Percentiles rank a stretch among this genome's conserved stretches.
These are phyloP conservation scores for Busseola fusca DNA, from an alignment of 2,888 invertebrate species.

Conservation along the genomic window DNA sequence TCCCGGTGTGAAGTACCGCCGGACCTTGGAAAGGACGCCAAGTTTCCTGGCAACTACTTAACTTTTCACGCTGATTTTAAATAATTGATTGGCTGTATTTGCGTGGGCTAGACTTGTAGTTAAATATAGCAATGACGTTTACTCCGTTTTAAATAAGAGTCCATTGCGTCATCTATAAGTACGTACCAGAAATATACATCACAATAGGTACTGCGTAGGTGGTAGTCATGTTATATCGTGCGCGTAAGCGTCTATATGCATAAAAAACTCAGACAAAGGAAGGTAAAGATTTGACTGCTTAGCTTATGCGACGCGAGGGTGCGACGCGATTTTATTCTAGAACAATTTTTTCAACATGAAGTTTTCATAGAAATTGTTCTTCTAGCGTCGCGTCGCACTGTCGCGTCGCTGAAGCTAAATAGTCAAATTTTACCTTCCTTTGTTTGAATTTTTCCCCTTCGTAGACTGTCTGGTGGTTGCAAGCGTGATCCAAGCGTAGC, in stretches of 20 bases:
- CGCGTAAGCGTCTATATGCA: not conserved
- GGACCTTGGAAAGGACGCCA: too few species aligned
- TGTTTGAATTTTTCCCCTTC: too few species aligned
- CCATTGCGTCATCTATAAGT: conserved; percentile 25
- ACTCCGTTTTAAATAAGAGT: conserved; percentile 24
- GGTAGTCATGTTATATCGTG: not conserved
- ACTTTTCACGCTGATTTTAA: too few species aligned
- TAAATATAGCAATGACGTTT: conserved; percentile 26
- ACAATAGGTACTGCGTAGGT: not conserved
- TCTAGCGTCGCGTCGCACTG: not conserved
- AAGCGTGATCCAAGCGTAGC: not conserved
- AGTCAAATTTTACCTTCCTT: too few species aligned
- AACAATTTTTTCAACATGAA: not conserved
- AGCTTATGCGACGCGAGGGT: not conserved
- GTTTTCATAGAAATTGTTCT: not conserved
- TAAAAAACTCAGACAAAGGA: too few species aligned
- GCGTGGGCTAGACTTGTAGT: conserved; percentile 21
- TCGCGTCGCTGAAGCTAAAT: not conserved
- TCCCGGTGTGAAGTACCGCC: too few species aligned
- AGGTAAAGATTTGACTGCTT: not conserved
- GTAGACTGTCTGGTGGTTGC: too few species aligned
- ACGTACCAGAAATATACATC: conserved; percentile 1
- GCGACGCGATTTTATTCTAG: not conserved
- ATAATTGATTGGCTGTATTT: not conserved
- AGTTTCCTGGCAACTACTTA: too few species aligned